Conservation (phyloP, 2,113 vertebrate genomes). For the Lophura nycthemera region DNA sequence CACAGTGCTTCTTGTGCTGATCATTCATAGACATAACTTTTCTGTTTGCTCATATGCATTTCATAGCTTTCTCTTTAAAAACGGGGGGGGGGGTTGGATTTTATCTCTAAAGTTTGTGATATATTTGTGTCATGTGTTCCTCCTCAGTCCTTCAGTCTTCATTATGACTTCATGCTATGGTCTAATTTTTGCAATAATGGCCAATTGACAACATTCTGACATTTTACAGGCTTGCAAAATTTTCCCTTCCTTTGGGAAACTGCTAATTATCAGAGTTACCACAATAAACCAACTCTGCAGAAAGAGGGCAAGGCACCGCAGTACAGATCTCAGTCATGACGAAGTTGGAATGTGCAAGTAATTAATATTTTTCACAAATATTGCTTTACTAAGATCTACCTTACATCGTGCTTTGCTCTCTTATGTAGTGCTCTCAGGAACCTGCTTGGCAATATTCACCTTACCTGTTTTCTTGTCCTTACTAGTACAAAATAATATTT, state of each 20-base stretch:
- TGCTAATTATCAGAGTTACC: neutral
- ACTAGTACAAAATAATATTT: neutral
- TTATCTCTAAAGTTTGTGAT: neutral
- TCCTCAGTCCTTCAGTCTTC: neutral
- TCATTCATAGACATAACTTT: too few relatives aligned
- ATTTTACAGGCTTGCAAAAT: neutral
- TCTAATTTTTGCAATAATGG: neutral
- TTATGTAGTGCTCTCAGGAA: neutral
- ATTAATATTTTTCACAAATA: neutral
- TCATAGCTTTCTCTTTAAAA: neutral
- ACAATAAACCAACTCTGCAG: neutral
- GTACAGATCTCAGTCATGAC: neutral
- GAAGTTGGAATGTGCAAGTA: neutral
- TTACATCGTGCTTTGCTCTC: neutral
- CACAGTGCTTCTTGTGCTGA: neutral
- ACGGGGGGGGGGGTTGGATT: neutral
- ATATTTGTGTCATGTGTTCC: neutral
- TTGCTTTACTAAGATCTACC: neutral
- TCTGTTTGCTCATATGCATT: neutral
- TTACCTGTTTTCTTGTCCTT: slow-evolving; percentile 8
- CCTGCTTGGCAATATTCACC: neutral
- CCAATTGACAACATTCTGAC: neutral
- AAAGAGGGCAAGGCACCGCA: neutral
- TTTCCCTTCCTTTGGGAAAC: neutral
- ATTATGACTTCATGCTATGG: neutral